phyloP scores from a whole-genome alignment of 2,888 invertebrate species.

The Oegoconia quadripuncta region DNA sequence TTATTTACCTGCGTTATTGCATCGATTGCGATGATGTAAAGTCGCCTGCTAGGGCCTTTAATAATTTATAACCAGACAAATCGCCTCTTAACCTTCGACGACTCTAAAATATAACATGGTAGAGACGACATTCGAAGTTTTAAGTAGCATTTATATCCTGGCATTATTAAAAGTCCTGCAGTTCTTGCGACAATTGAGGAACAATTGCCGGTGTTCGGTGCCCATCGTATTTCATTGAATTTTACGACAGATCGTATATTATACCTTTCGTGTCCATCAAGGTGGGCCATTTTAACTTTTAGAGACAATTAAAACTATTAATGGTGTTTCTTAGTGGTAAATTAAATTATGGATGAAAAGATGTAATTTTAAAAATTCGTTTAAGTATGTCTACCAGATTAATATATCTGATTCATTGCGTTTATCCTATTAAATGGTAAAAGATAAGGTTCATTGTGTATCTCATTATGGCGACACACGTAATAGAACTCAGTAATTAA shows the following conservation, averaged over 20 bases:
- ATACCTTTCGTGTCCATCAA: slow-evolving; percentile 38
- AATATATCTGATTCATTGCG: no score
- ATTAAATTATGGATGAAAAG: not conserved
- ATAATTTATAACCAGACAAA: slow-evolving; percentile 30
- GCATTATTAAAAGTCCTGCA: slow-evolving; percentile 39
- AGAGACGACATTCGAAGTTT: slow-evolving; percentile 20
- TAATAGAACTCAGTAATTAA: no score
- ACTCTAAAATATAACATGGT: slow-evolving; percentile 8
- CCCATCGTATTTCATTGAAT: slow-evolving; percentile 55
- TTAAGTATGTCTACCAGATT: no score
- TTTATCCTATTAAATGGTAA: no score
- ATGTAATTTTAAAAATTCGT: no score
- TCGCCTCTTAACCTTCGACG: slow-evolving; percentile 7
- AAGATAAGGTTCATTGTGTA: no score
- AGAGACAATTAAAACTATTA: slow-evolving; percentile 29
- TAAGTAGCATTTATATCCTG: slow-evolving; percentile 10
- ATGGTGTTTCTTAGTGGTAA: slow-evolving; percentile 7
- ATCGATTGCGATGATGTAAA: no score
- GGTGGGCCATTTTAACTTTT: slow-evolving; percentile 29
- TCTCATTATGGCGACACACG: no score
- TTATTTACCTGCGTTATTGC: slow-evolving; percentile 44
- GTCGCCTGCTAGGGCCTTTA: no score
- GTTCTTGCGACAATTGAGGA: slow-evolving; percentile 53
- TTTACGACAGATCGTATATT: slow-evolving; percentile 64
- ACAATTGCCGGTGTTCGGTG: slow-evolving; percentile 50